Percentiles rank a stretch among this genome's conserved stretches.
phyloP scores from a whole-genome alignment of 2,888 invertebrate genomes.

The Aethes cnicana region DNA sequence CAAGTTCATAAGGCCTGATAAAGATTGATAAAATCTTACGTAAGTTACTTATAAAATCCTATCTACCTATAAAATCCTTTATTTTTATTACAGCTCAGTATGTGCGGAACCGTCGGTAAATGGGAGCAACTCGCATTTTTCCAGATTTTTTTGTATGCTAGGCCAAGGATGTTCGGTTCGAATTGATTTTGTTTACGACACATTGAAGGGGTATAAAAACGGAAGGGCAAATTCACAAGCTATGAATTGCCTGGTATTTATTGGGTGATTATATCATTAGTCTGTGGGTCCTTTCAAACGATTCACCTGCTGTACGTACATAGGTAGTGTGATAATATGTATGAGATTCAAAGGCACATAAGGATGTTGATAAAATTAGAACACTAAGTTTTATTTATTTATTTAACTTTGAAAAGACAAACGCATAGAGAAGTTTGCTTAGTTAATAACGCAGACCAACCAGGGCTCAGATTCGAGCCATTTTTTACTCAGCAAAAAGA shows the following conservation, averaged over 20 bases:
- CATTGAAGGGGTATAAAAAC: conserved; percentile 65
- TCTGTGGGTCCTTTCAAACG: neutral
- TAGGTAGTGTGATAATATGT: too few species aligned
- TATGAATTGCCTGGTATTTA: conserved; percentile 40
- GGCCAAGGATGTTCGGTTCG: conserved; percentile 36
- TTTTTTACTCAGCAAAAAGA: neutral
- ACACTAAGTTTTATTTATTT: neutral
- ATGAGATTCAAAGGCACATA: too few species aligned
- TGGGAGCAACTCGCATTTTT: neutral
- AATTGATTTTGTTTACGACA: conserved; percentile 60
- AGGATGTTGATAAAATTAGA: too few species aligned
- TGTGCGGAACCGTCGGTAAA: neutral
- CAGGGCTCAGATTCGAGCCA: too few species aligned
- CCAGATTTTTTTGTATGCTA: neutral
- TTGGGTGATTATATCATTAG: conserved; percentile 24
- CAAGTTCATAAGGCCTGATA: too few species aligned
- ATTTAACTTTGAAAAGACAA: neutral
- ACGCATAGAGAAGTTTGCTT: neutral
- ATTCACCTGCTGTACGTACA: conserved; percentile 22
- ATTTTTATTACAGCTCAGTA: too few species aligned
- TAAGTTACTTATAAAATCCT: too few species aligned
- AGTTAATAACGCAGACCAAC: too few species aligned
- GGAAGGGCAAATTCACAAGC: conserved; percentile 60
- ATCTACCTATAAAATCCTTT: too few species aligned
- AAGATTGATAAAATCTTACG: too few species aligned